Evolutionary conservation across 2,113 vertebrate genomes (phyloP).

Genomic region (Neolamprologus ventralis): DNA sequence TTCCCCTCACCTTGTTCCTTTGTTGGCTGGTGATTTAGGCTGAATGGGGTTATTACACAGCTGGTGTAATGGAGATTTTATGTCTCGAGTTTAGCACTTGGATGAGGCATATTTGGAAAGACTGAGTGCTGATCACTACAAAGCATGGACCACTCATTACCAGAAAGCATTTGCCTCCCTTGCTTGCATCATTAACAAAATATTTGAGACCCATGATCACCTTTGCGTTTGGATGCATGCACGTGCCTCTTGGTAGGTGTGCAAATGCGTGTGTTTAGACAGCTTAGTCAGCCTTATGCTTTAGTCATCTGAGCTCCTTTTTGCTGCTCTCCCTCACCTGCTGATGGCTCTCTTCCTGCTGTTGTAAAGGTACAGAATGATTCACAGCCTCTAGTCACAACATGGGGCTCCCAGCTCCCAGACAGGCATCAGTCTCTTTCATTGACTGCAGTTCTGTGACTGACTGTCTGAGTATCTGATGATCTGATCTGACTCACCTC

Average conservation of each 20-base stretch:
- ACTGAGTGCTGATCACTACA: not conserved
- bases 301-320: not conserved
- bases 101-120: not conserved
- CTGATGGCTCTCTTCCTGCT: constrained; percentile 28
- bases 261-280: not conserved
- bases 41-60: not conserved
- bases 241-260: not conserved
- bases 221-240: not conserved
- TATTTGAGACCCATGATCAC: constrained; percentile 15
- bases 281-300: not conserved
- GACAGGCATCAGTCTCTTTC: constrained; percentile 39
- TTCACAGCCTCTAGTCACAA: constrained; percentile 21
- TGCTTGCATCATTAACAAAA: constrained; percentile 16
- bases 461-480: constrained; percentile 53
- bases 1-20: not conserved
- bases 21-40: not conserved
- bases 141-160: not conserved
- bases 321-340: constrained; percentile 12
- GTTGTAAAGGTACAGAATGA: constrained; percentile 13
- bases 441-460: constrained; percentile 25
- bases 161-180: constrained; percentile 12
- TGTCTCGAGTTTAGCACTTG: not conserved
- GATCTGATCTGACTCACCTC: constrained; percentile 39
- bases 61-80: not conserved
- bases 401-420: not conserved